A percentile compares a stretch with the other conserved stretches of the same genome.
Conservation (phyloP, 2,797 vertebrate genomes). For the Ateles fusciceps region DNA sequence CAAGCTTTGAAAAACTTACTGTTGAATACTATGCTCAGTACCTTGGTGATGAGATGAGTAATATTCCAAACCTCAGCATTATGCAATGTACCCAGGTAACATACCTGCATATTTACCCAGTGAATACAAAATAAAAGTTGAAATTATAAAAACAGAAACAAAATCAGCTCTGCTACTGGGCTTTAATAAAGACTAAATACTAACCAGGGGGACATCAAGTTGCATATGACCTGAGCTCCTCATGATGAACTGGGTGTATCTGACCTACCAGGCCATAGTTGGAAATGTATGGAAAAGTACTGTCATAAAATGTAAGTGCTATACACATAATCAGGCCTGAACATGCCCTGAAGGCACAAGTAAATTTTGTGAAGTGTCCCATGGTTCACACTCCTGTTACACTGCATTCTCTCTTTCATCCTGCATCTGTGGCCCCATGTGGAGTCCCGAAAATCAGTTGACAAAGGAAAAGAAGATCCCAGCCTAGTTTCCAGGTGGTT, state of each 20-base stretch:
- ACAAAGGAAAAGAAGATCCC: background rate
- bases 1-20: background rate
- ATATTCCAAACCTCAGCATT: too few species aligned
- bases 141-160: background rate
- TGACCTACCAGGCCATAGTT: background rate
- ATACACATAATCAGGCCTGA: background rate
- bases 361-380: background rate
- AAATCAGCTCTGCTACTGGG: background rate
- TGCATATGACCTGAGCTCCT: background rate
- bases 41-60: background rate
- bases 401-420: background rate
- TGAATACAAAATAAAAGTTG: background rate
- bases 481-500: background rate
- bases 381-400: background rate
- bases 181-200: background rate
- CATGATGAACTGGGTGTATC: background rate
- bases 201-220: background rate
- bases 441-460: background rate
- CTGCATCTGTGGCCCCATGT: background rate
- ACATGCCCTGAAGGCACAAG: background rate
- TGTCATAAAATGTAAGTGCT: too few species aligned
- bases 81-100: background rate
- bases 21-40: background rate
- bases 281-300: background rate
- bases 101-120: background rate